phyloP scores from a whole-genome alignment of 2,797 vertebrate genomes.

The Champsocephalus esox region DNA sequence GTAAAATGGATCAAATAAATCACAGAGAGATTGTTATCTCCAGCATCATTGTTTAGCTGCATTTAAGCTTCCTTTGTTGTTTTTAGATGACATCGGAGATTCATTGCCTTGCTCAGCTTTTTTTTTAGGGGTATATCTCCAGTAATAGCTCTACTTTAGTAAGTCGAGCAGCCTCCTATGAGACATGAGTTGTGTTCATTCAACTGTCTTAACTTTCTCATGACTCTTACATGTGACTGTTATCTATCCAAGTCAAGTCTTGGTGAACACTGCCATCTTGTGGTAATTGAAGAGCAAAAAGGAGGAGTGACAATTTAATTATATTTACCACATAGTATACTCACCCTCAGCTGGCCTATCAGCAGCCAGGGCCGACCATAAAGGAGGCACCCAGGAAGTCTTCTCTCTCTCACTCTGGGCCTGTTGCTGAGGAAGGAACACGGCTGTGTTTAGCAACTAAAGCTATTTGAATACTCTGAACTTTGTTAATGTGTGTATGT shows the following conservation, averaged over 20 bases:
- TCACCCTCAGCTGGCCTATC: no score
- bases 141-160: not conserved
- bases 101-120: slow-evolving; percentile 10
- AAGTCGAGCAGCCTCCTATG: not conserved
- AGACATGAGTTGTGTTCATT: not conserved
- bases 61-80: not conserved
- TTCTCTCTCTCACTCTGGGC: no score
- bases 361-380: no score
- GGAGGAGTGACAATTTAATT: not conserved
- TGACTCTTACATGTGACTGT: not conserved
- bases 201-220: not conserved
- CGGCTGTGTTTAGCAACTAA: no score
- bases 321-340: not conserved
- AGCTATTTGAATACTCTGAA: no score
- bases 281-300: slow-evolving; percentile 20
- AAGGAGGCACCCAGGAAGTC: no score
- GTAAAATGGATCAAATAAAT: not conserved
- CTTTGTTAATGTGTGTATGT: no score
- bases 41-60: not conserved
- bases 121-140: not conserved
- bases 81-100: not conserved
- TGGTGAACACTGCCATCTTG: slow-evolving; percentile 52
- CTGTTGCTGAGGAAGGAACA: no score
- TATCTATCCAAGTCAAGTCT: not conserved
- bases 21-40: not conserved